Evolutionary conservation across 2,113 vertebrate species (phyloP).

Genomic region (Pluvialis apricaria): DNA sequence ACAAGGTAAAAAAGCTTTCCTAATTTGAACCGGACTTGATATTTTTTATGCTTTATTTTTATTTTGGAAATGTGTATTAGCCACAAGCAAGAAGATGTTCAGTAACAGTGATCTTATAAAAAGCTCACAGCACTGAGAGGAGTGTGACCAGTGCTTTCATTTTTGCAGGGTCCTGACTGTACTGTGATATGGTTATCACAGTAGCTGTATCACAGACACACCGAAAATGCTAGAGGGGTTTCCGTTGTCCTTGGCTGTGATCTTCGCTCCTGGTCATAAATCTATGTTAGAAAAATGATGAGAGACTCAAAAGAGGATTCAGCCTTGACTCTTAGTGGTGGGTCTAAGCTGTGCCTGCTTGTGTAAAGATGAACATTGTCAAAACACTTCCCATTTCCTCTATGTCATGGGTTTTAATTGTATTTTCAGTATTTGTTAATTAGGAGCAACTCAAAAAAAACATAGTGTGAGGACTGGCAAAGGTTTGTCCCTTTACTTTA

Average conservation of each 20-base stretch:
- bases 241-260: background rate
- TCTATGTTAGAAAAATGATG: background rate
- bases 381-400: background rate
- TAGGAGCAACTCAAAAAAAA: background rate
- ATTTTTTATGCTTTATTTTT: background rate
- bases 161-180: background rate
- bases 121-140: background rate
- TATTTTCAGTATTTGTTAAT: background rate
- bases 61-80: background rate
- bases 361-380: background rate
- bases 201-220: background rate
- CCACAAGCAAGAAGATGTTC: background rate
- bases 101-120: background rate
- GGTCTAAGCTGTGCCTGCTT: background rate
- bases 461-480: background rate
- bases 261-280: background rate
- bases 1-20: background rate
- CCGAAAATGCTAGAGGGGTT: accelerated
- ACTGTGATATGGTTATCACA: background rate
- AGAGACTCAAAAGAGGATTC: background rate
- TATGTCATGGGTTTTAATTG: background rate
- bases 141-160: background rate
- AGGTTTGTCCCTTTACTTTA: background rate
- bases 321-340: background rate
- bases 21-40: background rate